Conservation (phyloP, 2,888 invertebrate genomes). For the Netelia fuscicornis region DNA sequence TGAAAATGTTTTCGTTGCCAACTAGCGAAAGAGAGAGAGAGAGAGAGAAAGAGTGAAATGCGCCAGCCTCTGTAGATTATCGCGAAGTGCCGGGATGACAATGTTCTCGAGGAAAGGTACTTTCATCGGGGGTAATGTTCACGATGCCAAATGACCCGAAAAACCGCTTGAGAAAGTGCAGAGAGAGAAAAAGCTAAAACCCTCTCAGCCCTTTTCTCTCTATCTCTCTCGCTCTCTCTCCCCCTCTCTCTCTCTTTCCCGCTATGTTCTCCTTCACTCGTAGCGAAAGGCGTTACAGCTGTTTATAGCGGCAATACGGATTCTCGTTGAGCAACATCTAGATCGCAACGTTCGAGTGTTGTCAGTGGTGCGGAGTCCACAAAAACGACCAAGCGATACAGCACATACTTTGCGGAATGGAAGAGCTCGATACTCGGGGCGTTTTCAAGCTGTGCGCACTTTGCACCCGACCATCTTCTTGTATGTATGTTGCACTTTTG, state of each 20-base stretch:
- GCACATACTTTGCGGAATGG: slow-evolving; percentile 29
- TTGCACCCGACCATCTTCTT: not conserved
- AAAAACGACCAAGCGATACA: slow-evolving; percentile 28
- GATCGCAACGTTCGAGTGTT: slow-evolving; percentile 31
- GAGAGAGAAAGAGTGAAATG: slow-evolving; percentile 4
- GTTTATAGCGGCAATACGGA: slow-evolving; percentile 33
- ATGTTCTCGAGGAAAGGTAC: slow-evolving; percentile 52
- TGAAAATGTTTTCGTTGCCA: slow-evolving; percentile 34
- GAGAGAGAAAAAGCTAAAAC: slow-evolving; percentile 37
- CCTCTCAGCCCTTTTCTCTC: slow-evolving; percentile 13
- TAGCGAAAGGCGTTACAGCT: slow-evolving; percentile 39
- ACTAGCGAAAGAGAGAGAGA: slow-evolving; percentile 1
- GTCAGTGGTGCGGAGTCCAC: slow-evolving; percentile 13
- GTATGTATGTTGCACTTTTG: not conserved
- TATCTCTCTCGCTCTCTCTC: not conserved
- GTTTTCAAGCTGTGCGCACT: slow-evolving; percentile 26
- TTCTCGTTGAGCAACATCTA: slow-evolving; percentile 49
- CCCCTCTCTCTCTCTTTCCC: not conserved
- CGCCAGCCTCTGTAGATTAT: slow-evolving; percentile 49
- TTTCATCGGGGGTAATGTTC: slow-evolving; percentile 51
- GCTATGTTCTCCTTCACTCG: not conserved
- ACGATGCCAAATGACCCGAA: slow-evolving; percentile 62
- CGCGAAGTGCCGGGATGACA: slow-evolving; percentile 49
- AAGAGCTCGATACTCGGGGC: slow-evolving; percentile 50
- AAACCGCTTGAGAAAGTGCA: slow-evolving; percentile 46